Conservation (phyloP, 2,113 vertebrate genomes). For the Uropsilus gracilis region DNA sequence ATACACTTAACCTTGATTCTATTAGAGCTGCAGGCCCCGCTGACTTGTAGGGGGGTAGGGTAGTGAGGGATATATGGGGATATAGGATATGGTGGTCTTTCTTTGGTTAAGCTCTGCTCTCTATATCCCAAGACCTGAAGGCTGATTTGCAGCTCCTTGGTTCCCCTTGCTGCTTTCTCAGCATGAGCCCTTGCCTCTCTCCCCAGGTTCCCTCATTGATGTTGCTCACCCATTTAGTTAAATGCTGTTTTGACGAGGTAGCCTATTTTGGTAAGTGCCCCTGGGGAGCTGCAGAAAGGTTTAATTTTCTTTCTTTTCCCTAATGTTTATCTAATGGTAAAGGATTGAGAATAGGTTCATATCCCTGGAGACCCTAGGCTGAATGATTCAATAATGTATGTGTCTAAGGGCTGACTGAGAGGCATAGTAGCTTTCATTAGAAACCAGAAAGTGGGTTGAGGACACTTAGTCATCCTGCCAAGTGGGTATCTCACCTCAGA, state of each 20-base stretch:
- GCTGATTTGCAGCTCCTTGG: conserved; percentile 9
- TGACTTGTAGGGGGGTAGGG: not conserved
- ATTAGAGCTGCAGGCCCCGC: not conserved
- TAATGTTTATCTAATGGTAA: conserved; percentile 80
- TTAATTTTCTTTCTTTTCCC: conserved; percentile 75
- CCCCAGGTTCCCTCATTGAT: conserved; percentile 54
- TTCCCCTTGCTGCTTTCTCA: conserved; percentile 55
- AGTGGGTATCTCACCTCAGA: not conserved
- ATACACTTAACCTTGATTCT: not conserved
- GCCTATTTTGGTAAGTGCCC: conserved; percentile 75
- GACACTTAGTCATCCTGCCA: not conserved
- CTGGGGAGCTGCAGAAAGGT: conserved; percentile 71
- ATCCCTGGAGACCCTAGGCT: conserved; percentile 69
- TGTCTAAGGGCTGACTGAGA: conserved; percentile 65
- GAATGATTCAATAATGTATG: conserved; percentile 76
- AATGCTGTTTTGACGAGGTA: conserved; percentile 78
- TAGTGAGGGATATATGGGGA: not conserved
- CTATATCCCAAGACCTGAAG: not conserved
- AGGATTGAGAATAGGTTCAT: conserved; percentile 72
- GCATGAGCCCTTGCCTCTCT: conserved; percentile 51
- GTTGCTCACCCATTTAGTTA: conserved; percentile 79
- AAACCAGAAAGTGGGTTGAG: not conserved
- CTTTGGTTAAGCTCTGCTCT: not conserved
- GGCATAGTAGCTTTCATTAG: not conserved
- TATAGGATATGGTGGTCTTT: not conserved